Evolutionary conservation across 2,797 vertebrate species (phyloP), one percentile per base, ranked within the genome.

Genomic region (Eulemur coronatus): DNA sequence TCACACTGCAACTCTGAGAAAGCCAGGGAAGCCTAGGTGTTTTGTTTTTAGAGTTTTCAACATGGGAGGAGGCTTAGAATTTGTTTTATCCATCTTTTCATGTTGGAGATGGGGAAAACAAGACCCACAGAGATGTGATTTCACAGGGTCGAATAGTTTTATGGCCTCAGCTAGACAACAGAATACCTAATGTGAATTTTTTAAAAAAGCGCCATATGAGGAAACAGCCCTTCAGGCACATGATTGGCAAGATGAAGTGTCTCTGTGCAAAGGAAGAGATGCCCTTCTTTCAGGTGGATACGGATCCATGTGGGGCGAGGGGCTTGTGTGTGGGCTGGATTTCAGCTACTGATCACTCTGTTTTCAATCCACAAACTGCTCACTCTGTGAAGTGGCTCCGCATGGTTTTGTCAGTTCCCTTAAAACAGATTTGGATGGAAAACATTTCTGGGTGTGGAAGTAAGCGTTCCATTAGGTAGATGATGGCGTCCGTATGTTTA

Each of bases 371-470:
- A 10, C 43, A 81, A 10, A 63, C 35, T 50, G 26, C 3, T 2
- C 24, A 4, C 24, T 78, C 0, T 72, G 10, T 46, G 12, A 73
- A 90, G 55, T 50, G 41, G 41, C 38, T 80, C 79, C 69, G 7
- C 0, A 0, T 41, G 24, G 48, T 65, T 89, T 89, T 75, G 79
- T 63, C 48, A 52, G 65, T 72, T 93, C 91, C 81, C 94, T 80
- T 94, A 93, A 76, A 84, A 89, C 33, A 61, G 86, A 81, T 92
- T 24, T 92, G 93, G 79, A 52, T 80, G 35, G 85, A 48, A 92
- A 94, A 75, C 13, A 2, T 67, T 41, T 50, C 52, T 17, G 55
- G 41, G 9, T 1, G 65, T 84, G 81, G 24, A 59, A 76, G 33
- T 75, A 28, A 63, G 75, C 57, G 90, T 94, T 92, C 84, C 28